These are phyloP conservation scores for Thaumetopoea pityocampa DNA, from an alignment of 1,140 invertebrate species.

Conservation along the genomic window DNA sequence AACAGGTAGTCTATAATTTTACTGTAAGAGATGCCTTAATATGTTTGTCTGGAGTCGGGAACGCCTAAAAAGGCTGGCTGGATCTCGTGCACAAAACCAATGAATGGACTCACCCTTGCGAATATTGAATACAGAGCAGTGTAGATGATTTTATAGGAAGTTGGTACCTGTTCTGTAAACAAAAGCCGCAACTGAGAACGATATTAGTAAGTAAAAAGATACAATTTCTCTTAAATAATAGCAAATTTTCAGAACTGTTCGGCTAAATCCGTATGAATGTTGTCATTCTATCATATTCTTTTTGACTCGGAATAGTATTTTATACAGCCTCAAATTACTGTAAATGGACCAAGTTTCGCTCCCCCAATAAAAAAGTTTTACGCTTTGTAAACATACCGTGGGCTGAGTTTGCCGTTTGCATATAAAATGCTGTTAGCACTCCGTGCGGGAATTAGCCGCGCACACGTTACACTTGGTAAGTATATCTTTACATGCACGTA, in stretches of 20 bases:
- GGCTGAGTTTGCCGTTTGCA: constrained; percentile 28
- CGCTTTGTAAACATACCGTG: constrained; percentile 31
- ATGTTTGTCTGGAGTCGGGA: too few species aligned
- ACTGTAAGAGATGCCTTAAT: too few species aligned
- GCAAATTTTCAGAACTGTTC: not conserved
- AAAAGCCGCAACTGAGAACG: too few species aligned
- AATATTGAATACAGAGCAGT: too few species aligned
- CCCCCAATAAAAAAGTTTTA: constrained; percentile 28
- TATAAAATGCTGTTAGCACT: constrained; percentile 33
- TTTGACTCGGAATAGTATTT: constrained; percentile 14
- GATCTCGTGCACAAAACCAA: too few species aligned
- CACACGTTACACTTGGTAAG: not conserved
- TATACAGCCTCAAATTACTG: constrained; percentile 19
- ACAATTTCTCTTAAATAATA: too few species aligned
- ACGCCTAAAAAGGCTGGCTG: too few species aligned
- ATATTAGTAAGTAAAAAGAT: too few species aligned
- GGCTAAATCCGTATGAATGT: not conserved
- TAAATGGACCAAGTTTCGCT: constrained; percentile 18
- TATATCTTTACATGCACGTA: constrained; percentile 11
- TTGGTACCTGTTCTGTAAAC: too few species aligned
- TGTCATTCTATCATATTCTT: not conserved
- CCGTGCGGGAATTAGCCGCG: constrained; percentile 28
- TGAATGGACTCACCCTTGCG: too few species aligned
- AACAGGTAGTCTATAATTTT: too few species aligned
- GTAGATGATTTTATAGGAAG: too few species aligned